phyloP scores from a whole-genome alignment of 2,797 vertebrate species.

The Sebastes matsubarae region DNA sequence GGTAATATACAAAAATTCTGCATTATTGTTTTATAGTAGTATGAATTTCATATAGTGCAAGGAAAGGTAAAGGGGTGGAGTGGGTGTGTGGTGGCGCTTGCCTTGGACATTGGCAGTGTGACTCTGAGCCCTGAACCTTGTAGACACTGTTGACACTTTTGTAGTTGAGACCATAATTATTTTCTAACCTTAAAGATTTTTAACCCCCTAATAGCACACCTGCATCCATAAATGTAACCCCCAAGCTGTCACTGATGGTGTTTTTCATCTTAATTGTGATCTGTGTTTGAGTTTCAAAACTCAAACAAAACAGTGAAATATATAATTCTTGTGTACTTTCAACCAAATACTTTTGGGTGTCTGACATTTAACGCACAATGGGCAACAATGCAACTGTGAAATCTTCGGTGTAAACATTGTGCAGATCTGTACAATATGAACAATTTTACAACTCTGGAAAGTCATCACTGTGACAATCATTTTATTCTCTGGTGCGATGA shows the following conservation, averaged over 20 bases:
- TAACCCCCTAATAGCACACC: not conserved
- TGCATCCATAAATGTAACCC: not conserved
- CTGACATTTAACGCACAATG: too few species aligned
- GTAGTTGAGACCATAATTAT: not conserved
- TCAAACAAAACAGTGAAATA: not conserved
- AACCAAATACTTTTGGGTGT: not conserved
- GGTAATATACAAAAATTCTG: not conserved
- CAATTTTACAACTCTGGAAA: too few species aligned
- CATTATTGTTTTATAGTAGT: not conserved
- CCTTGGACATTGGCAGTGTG: not conserved
- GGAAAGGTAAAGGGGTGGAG: not conserved
- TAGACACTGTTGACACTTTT: not conserved
- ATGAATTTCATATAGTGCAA: not conserved
- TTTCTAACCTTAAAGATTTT: not conserved
- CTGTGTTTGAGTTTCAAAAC: not conserved
- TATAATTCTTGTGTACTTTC: not conserved
- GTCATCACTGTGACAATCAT: too few species aligned
- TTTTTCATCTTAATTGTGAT: not conserved
- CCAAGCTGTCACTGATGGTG: not conserved
- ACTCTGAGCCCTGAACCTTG: not conserved
- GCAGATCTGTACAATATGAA: not conserved
- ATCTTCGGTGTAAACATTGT: not conserved
- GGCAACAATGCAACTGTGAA: not conserved
- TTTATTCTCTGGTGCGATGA: too few species aligned
- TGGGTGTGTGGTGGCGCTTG: not conserved